Conservation (phyloP, 2,888 invertebrate species). For the Trilocha varians region DNA sequence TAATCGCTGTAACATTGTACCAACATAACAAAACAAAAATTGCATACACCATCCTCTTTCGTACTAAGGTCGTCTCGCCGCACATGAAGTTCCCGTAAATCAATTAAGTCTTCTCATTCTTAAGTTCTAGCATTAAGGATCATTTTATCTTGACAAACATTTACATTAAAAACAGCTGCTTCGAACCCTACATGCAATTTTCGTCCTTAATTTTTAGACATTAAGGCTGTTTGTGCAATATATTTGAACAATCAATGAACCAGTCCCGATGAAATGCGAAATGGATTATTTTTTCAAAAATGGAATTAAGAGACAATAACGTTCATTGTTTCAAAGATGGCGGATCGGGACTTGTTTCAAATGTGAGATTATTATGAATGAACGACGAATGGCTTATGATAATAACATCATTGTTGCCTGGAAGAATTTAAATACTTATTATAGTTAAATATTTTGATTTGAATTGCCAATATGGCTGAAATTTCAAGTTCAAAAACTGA, state of each 20-base stretch:
- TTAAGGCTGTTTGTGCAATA: slow-evolving; percentile 29
- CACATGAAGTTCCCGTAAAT: slow-evolving; percentile 50
- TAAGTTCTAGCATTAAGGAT: slow-evolving; percentile 40
- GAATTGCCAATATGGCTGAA: no score
- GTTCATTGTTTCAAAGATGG: slow-evolving; percentile 72
- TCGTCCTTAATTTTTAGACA: slow-evolving; percentile 20
- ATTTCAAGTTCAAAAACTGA: no score
- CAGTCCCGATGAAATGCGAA: slow-evolving; percentile 66
- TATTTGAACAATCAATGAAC: slow-evolving; percentile 44
- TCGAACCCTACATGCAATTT: slow-evolving; percentile 20
- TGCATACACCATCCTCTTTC: slow-evolving; percentile 34
- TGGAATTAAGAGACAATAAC: slow-evolving; percentile 73
- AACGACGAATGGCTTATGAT: slow-evolving; percentile 52
- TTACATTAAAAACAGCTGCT: slow-evolving; percentile 51
- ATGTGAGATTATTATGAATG: slow-evolving; percentile 53
- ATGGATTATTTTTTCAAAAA: slow-evolving; percentile 73
- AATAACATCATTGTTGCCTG: slow-evolving; percentile 37
- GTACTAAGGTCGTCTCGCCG: slow-evolving; percentile 35
- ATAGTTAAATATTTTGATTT: no score
- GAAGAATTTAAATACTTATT: background rate
- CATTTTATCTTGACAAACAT: slow-evolving; percentile 37
- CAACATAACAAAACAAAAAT: slow-evolving; percentile 8
- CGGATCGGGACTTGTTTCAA: slow-evolving; percentile 49
- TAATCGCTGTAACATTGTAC: background rate
- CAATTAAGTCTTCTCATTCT: slow-evolving; percentile 52